These are phyloP conservation scores for Thalassarche chlororhynchos DNA, from an alignment of 2,113 vertebrate genomes.

Conservation along the genomic window DNA sequence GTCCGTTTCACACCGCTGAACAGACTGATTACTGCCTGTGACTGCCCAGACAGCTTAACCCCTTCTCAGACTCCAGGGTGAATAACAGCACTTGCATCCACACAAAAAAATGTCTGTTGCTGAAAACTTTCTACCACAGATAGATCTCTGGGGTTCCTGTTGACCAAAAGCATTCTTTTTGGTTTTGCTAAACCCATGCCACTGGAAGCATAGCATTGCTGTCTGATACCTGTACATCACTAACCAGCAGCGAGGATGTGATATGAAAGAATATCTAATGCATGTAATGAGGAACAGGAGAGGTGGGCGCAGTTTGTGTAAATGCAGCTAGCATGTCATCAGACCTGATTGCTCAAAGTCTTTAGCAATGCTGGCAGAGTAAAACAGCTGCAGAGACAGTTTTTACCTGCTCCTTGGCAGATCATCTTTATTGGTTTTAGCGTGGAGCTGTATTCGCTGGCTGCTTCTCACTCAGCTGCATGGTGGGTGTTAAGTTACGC, in stretches of 20 bases:
- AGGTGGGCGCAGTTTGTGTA: not conserved
- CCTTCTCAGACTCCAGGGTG: not conserved
- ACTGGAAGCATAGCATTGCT: not conserved
- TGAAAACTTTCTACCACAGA: not conserved
- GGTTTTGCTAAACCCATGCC: not conserved
- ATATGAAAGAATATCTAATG: not conserved
- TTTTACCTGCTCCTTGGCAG: not conserved
- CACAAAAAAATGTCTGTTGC: not conserved
- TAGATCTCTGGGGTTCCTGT: not conserved
- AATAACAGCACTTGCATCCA: not conserved
- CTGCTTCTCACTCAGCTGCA: not conserved
- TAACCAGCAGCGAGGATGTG: not conserved
- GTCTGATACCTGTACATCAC: not conserved
- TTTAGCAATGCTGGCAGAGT: not conserved
- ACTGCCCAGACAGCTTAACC: not conserved
- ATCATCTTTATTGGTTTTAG: not conserved
- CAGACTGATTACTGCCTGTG: not conserved
- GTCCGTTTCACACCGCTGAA: not conserved
- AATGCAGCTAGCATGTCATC: not conserved
- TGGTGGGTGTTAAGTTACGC: rapidly evolving
- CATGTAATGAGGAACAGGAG: not conserved
- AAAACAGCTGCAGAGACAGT: not conserved
- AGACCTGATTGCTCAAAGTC: not conserved
- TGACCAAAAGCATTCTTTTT: not conserved
- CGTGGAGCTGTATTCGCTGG: not conserved